Base-by-base conservation (phyloP, 2,888 invertebrate genomes). In the Pollenia labialis region DNA sequence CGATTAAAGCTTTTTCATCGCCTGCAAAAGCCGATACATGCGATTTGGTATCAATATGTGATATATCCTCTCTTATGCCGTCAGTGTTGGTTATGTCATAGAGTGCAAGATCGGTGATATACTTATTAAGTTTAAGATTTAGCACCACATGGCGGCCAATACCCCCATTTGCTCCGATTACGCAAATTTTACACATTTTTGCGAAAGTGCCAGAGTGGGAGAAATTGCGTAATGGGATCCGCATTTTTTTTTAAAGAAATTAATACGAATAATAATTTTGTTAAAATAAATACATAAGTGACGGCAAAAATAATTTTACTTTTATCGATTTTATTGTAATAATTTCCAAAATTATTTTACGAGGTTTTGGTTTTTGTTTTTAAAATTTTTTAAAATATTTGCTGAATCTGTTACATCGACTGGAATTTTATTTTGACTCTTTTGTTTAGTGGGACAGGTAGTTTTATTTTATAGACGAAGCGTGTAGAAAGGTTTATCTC, bases 61-160 rank as follows among this genome's bases (percentile, higher is more conserved):
- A 98, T 14, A 99, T 95, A 94, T 99, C 99, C 58, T 97, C 97
- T 23, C 97, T 98, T 7, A 99, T 97, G 83, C 99, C 99, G n/a
- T 97, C 97, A 23, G 98, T 98, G 91, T 97, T 95, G 16, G 96
- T 97, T 90, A 99, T 95, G 94, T 99, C 99, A 91, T 97, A 99
- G 46, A 99, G 94, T 0, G 97, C 95, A 88, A 99, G 94, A 89
- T 96, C 95, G 42, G 95, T 95, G 46, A 99, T 95, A 83, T 97
- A 93, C 1, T 98, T 97, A 90, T 97, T 98, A 89, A 96, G 95
- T 94, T 99, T 99, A 88, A 99, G 94, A 40, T 99, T 95, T 81
- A 99, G 94, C 1, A 98, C 96, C 89, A 99, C 94, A 10, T 99
- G 98, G 93, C 99, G 99, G 0, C 99, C 99, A 91, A 99, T 99